Evolutionary conservation across 1,140 invertebrate species (phyloP), one percentile per base, ranked within the genome.

Genomic region (Zaprionus lachaisei): DNA sequence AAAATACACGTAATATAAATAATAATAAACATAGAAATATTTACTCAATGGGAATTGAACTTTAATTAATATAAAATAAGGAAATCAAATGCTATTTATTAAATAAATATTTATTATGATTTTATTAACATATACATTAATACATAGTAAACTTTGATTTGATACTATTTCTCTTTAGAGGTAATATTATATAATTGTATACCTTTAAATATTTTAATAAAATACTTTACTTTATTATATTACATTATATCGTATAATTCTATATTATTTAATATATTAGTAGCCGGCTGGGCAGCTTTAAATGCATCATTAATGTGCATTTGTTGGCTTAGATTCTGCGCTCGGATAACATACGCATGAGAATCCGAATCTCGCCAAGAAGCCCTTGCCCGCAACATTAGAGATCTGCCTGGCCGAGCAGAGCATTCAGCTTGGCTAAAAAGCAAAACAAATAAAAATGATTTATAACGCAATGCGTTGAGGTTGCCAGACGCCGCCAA

Each of bases 381-480:
- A 41, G 47, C 28, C 51, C 58, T 41, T 12, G 34, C 38, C 15
- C 37, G 60, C 67, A 89, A 72, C 83, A 79, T 89, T 84, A 83
- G 78, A 87, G 49, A 51, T 47, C 47, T 26, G 41, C 41, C 22
- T 5, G 22, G 20, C 22, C 20, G 20, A n/a, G 41, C 5, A 5
- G 44, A 22, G 57, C 60, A 67, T 57, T 58, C 22, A 34, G 34
- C 67, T 51, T 55, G 66, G 74, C 60, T 70, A 82, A 89, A 90
- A 76, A 72, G 67, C 57, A 80, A 90, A 85, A 91, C 86, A 90
- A 90, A 90, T 90, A 90, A 91, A 90, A 90, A 90, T 90, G 85
- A 90, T 90, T 90, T 90, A 90, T 90, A 91, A 85, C 86, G 81
- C 86, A 90, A 61, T 91, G 85, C 85, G 86, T 90, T 81, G 84